Evolutionary conservation across 2,113 vertebrate genomes (phyloP).

Genomic region (Parus major): DNA sequence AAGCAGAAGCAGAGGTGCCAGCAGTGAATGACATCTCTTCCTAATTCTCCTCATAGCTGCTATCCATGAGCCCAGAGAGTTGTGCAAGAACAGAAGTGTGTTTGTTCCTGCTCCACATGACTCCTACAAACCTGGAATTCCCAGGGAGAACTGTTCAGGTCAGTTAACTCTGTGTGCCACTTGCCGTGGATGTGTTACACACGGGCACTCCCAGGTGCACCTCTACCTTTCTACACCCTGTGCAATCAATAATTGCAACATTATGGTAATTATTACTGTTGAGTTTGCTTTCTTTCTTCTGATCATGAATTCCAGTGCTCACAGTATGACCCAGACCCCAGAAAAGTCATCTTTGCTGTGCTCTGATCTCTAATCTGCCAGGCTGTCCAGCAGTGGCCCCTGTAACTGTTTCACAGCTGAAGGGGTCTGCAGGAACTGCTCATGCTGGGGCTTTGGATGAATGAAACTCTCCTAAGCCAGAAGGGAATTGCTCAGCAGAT

Average conservation of each 20-base stretch:
- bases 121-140: not conserved
- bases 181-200: not conserved
- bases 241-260: not conserved
- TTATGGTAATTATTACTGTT: not conserved
- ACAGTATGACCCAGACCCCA: not conserved
- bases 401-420: not conserved
- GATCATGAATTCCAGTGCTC: not conserved
- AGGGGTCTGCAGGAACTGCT: not conserved
- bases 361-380: not conserved
- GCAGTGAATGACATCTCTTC: not conserved
- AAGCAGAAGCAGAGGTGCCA: not conserved
- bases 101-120: not conserved
- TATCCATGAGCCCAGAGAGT: not conserved
- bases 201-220: not conserved
- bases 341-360: not conserved
- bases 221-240: rapidly evolving
- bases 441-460: not conserved
- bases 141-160: not conserved
- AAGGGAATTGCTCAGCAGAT: not conserved
- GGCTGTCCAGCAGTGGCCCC: not conserved
- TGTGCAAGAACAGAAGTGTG: not conserved
- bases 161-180: not conserved
- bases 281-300: not conserved
- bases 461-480: not conserved
- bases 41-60: not conserved